Base-by-base conservation (phyloP, 2,113 vertebrate species). In the Carettochelys insculpta region DNA sequence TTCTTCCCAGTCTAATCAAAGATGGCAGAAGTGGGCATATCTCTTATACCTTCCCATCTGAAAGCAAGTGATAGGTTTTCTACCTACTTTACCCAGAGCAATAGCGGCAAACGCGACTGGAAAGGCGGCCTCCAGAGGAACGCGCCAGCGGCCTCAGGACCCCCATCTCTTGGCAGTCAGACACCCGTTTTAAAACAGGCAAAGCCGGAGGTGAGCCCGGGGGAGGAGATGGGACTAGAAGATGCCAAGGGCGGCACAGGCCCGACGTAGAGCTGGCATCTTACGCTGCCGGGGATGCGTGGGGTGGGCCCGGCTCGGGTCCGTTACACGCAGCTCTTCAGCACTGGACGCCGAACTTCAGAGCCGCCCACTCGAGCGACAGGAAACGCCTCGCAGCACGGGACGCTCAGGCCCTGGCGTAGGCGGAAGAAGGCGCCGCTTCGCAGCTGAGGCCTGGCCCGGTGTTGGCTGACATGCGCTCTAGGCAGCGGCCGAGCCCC, bases 311-410 rank as follows among this genome's bases (percentile, higher is more conserved):
- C n/a, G n/a, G n/a, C n/a, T 8, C 3, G 31, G 27, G 82, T 2
- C 8, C n/a, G 4, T 2, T 3, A n/a, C 34, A 19, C 11, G 12
- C 77, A 3, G 48, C 73, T 25, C 51, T 2, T 13, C 6, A 47
- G 1, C 75, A 51, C 3, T 12, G 3, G 9, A 4, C 71, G 13
- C 48, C 25, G 1, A 1, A 7, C 78, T 22, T 3, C 83, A 11
- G 14, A 1, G 2, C 10, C 1, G 68, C 6, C 16, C 54, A 1
- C n/a, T 20, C 0, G 3, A 10, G 16, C 24, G 2, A 6, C 53
- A 6, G 5, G 4, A 47, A 11, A 6, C 4, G 12, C 41, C 43
- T 11, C 3, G 71, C 80, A 68, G 38, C 76, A 38, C 13, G n/a
- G n/a, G 48, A 11, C 48, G 48, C 48, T 14, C 48, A 11, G 12